Evolutionary conservation across 2,888 invertebrate species (phyloP).

Genomic region (Folsomia candida): DNA sequence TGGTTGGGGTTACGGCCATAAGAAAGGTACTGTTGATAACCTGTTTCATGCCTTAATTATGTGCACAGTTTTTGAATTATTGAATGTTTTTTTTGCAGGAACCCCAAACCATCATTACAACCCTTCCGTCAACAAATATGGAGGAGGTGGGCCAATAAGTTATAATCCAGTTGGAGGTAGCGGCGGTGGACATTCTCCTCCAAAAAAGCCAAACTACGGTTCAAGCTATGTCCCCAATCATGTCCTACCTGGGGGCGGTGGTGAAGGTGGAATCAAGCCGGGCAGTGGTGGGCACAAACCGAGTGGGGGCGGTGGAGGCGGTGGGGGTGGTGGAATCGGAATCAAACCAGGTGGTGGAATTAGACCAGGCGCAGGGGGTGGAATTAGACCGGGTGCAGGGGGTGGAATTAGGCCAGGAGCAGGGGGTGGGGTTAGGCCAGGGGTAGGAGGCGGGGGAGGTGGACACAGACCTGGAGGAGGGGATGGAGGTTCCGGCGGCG

Average conservation of each 20-base stretch:
- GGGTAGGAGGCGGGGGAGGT: background rate
- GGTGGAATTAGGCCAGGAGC: background rate
- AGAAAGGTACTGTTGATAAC: background rate
- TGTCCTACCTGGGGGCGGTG: background rate
- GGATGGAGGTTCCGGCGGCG: background rate
- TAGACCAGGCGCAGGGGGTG: background rate
- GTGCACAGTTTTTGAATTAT: too few relatives aligned
- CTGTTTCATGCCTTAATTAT: too few relatives aligned
- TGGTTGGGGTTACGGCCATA: constrained; percentile 9
- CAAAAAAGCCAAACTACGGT: background rate
- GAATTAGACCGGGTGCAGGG: background rate
- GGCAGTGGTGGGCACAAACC: too few relatives aligned
- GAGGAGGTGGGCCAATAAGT: constrained; percentile 35
- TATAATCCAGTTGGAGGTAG: constrained; percentile 9
- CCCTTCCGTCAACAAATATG: constrained; percentile 32
- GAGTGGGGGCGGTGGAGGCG: constrained; percentile 1
- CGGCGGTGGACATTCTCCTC: background rate
- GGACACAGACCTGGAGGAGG: background rate
- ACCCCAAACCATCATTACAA: constrained; percentile 29
- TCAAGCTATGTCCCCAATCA: background rate
- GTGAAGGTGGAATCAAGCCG: too few relatives aligned
- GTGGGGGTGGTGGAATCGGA: constrained; percentile 4
- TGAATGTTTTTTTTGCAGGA: too few relatives aligned
- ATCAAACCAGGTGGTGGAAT: too few relatives aligned
- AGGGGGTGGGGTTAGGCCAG: background rate